Evolutionary conservation across 2,113 vertebrate genomes (phyloP), one percentile per base, ranked within the genome.

Genomic region (Mirounga angustirostris): DNA sequence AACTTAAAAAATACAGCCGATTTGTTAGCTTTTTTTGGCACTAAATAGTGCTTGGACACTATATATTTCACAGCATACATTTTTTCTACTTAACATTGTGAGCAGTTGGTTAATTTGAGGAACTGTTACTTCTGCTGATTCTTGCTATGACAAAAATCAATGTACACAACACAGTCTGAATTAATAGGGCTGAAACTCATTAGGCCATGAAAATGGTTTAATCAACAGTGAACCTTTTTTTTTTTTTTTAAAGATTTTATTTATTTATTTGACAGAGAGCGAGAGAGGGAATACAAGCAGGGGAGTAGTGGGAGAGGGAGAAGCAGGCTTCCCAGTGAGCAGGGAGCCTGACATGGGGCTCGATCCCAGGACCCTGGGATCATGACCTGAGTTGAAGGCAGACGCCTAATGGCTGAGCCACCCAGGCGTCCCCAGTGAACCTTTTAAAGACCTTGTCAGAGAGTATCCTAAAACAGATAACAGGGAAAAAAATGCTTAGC

Each of bases 81-180:
- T 98, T 98, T 97, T 97, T 67, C 96, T 98, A 63, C 80, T 98
- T 98, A 98, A 95, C 33, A 16, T 93, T 95, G 78, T 33, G 94
- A 98, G 96, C 97, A 97, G 82, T 98, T 98, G 89, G 92, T 98
- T 98, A 98, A 98, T 98, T 98, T 98, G 98, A 98, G 98, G 98
- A 99, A 96, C 97, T 96, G 95, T 97, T 98, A 98, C 90, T 98
- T 97, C 89, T 97, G 94, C 90, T 97, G 92, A 96, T 98, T 89
- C 90, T 96, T 84, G 82, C 97, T 96, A 0, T 14, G 93, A 97
- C 92, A 95, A 98, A 98, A 98, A 98, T 98, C 98, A 97, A 36
- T 98, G 96, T 90, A 80, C 84, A 88, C 95, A 98, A 93, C 92
- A 96, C 80, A 96, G 94, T 96, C 95, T 97, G 95, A 97, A 97